Conservation (phyloP, 1,140 invertebrate genomes). For the Steinernema khuongi region DNA sequence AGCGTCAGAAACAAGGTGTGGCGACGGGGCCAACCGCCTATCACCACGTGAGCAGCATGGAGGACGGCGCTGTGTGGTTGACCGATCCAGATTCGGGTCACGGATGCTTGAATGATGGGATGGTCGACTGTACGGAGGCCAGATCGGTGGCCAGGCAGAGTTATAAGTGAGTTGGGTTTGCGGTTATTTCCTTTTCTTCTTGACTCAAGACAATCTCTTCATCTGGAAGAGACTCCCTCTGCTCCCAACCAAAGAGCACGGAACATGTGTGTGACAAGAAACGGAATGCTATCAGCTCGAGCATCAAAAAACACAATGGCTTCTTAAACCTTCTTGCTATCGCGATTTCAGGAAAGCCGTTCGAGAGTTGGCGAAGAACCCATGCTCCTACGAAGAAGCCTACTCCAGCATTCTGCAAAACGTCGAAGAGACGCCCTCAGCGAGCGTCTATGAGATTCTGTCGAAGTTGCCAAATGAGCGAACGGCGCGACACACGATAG, state of each 20-base stretch:
- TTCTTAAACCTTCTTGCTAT: too few species aligned
- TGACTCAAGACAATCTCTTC: too few species aligned
- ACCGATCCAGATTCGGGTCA: neutral
- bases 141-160: neutral
- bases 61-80: neutral
- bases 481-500: neutral
- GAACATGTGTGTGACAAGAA: too few species aligned
- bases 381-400: neutral
- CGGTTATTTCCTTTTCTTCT: too few species aligned
- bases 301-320: too few species aligned
- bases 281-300: too few species aligned
- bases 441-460: neutral
- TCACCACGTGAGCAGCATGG: neutral
- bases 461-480: neutral
- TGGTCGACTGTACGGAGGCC: neutral
- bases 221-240: too few species aligned
- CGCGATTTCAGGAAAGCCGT: neutral
- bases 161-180: neutral
- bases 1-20: neutral
- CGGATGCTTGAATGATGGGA: neutral
- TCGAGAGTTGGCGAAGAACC: neutral
- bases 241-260: too few species aligned
- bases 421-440: neutral
- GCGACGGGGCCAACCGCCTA: neutral
- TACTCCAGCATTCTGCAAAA: neutral